These are phyloP conservation scores for Psettodes erumei DNA, from an alignment of 2,113 vertebrate species.

Conservation along the genomic window DNA sequence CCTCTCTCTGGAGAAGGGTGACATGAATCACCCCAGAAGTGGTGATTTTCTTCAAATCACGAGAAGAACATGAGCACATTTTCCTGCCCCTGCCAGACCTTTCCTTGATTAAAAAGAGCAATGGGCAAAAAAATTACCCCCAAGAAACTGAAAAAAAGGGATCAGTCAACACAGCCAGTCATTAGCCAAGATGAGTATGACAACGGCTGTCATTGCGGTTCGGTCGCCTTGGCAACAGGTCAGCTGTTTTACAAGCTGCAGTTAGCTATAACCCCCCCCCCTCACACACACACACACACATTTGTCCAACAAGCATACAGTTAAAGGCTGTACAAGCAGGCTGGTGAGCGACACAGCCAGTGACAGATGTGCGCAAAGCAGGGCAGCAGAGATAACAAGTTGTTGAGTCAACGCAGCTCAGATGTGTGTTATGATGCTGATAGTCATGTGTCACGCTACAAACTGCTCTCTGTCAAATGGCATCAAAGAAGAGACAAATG, in stretches of 20 bases:
- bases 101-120: conserved; percentile 43
- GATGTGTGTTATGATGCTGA: conserved; percentile 54
- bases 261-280: conserved; percentile 1
- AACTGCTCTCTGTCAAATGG: conserved; percentile 58
- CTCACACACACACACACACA: background rate
- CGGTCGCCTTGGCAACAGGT: conserved; percentile 77
- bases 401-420: conserved; percentile 47
- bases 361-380: conserved; percentile 63
- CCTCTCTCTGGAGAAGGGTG: conserved; percentile 6
- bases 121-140: conserved; percentile 20
- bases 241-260: conserved; percentile 59
- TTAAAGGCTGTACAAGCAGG: conserved; percentile 33
- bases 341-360: conserved; percentile 38
- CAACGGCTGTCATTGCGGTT: conserved; percentile 34
- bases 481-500: conserved; percentile 28
- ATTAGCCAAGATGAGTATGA: conserved; percentile 44
- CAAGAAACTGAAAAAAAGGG: conserved; percentile 34
- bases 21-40: conserved; percentile 2
- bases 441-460: conserved; percentile 53
- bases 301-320: conserved; percentile 19
- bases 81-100: conserved; percentile 20
- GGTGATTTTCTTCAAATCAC: conserved; percentile 36
- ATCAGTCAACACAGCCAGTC: conserved; percentile 59
- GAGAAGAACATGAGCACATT: conserved; percentile 30
- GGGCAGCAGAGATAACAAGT: conserved; percentile 62